These are phyloP conservation scores for Acanthurus leucopareius DNA, from an alignment of 2,797 vertebrate species.

Conservation along the genomic window DNA sequence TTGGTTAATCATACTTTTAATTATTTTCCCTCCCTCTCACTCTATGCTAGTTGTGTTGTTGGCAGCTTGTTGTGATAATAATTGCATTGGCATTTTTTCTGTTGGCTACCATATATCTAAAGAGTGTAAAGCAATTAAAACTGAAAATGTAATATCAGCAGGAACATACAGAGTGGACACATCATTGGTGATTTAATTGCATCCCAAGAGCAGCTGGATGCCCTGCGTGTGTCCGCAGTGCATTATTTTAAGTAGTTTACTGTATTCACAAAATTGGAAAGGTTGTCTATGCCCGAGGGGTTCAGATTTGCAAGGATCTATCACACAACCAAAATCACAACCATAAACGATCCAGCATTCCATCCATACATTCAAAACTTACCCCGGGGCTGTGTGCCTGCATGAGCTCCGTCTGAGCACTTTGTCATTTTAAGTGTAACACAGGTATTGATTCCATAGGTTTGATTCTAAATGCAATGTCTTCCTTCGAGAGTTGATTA, in stretches of 20 bases:
- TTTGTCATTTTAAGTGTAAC: conserved; percentile 86
- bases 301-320: conserved; percentile 71
- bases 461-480: conserved; percentile 87
- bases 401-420: conserved; percentile 70
- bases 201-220: conserved; percentile 47
- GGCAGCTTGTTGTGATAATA: conserved; percentile 43
- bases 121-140: conserved; percentile 67
- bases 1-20: conserved; percentile 6
- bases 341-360: conserved; percentile 62
- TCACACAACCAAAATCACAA: conserved; percentile 67
- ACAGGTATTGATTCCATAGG: conserved; percentile 86
- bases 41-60: conserved; percentile 44
- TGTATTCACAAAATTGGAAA: conserved; percentile 58
- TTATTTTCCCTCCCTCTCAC: conserved; percentile 22
- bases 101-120: conserved; percentile 53
- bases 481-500: conserved; percentile 86
- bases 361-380: conserved; percentile 66
- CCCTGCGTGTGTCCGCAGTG: conserved; percentile 22
- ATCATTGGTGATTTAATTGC: conserved; percentile 68
- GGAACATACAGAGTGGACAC: conserved; percentile 52
- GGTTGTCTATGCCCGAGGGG: conserved; percentile 49
- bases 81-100: conserved; percentile 51
- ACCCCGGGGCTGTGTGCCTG: conserved; percentile 69
- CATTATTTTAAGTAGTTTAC: conserved; percentile 56
- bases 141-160: conserved; percentile 72